phyloP scores from a whole-genome alignment of 2,113 vertebrate species.

The Cyanocitta stelleri region DNA sequence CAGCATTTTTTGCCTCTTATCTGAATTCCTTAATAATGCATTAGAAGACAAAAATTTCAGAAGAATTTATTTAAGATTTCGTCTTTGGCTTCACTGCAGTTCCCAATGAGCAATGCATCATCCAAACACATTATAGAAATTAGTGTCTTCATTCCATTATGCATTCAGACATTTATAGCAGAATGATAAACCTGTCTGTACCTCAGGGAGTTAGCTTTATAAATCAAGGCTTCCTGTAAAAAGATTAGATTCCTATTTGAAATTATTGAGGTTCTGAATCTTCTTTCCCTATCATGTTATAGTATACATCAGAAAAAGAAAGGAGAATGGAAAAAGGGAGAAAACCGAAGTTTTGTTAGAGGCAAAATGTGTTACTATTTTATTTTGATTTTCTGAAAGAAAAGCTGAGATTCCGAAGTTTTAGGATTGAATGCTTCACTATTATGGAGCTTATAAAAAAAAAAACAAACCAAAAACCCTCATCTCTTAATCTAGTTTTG shows the following conservation, averaged over 20 bases:
- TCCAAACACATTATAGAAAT: constrained; percentile 71
- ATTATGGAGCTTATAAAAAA: not conserved
- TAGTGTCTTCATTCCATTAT: constrained; percentile 68
- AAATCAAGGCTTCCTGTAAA: constrained; percentile 68
- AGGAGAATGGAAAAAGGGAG: not conserved
- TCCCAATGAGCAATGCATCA: constrained; percentile 67
- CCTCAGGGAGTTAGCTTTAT: constrained; percentile 63
- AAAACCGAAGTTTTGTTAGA: not conserved
- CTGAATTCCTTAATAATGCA: constrained; percentile 61
- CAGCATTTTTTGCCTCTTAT: constrained; percentile 39
- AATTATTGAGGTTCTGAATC: constrained; percentile 58
- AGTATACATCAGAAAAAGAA: constrained; percentile 12
- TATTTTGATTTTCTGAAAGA: constrained; percentile 14
- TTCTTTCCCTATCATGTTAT: constrained; percentile 6
- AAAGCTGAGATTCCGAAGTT: not conserved
- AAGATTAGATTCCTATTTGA: constrained; percentile 52
- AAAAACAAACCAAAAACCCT: not conserved
- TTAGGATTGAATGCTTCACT: not conserved
- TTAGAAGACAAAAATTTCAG: constrained; percentile 41
- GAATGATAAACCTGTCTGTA: constrained; percentile 70
- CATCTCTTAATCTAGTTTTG: not conserved
- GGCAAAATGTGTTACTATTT: not conserved
- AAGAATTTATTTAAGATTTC: constrained; percentile 52
- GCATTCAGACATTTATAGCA: constrained; percentile 71
- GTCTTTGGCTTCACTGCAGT: constrained; percentile 47